Conservation (phyloP, 2,888 invertebrate genomes). For the Seira ritae region DNA sequence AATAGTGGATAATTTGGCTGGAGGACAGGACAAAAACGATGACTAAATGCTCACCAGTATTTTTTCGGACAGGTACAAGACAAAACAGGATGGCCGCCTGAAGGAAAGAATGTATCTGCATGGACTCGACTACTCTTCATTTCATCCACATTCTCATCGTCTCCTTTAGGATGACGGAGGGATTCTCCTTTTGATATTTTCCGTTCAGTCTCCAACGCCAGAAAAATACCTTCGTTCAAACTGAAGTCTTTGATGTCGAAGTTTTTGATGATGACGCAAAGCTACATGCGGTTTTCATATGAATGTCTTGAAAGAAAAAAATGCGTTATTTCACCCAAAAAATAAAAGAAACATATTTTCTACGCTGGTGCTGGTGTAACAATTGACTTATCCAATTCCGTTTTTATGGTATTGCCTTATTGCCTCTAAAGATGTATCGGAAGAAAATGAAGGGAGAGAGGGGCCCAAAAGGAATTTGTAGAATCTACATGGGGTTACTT, state of each 20-base stretch:
- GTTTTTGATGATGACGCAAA: constrained; percentile 46
- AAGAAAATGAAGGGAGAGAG: constrained; percentile 20
- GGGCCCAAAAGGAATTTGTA: constrained; percentile 40
- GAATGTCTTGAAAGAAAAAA: constrained; percentile 25
- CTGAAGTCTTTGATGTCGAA: constrained; percentile 10
- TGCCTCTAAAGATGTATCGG: constrained; percentile 27
- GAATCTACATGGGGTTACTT: constrained; percentile 44
- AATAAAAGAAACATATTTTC: constrained; percentile 34
- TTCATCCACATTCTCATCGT: background rate
- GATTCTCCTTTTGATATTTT: constrained; percentile 21
- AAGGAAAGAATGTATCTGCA: background rate
- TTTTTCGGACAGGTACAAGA: background rate
- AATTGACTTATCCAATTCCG: constrained; percentile 7
- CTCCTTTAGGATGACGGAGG: constrained; percentile 28
- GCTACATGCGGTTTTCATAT: constrained; percentile 44
- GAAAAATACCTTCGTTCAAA: background rate
- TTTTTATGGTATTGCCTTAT: constrained; percentile 18
- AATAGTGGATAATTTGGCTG: background rate
- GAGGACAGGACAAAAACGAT: background rate
- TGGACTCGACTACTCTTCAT: background rate
- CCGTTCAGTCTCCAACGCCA: background rate
- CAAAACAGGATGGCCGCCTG: background rate
- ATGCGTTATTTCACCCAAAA: constrained; percentile 40
- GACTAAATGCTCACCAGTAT: background rate
- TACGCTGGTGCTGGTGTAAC: background rate